These are phyloP conservation scores for Galerucella nymphaeae DNA, from an alignment of 2,888 invertebrate genomes.

Conservation along the genomic window DNA sequence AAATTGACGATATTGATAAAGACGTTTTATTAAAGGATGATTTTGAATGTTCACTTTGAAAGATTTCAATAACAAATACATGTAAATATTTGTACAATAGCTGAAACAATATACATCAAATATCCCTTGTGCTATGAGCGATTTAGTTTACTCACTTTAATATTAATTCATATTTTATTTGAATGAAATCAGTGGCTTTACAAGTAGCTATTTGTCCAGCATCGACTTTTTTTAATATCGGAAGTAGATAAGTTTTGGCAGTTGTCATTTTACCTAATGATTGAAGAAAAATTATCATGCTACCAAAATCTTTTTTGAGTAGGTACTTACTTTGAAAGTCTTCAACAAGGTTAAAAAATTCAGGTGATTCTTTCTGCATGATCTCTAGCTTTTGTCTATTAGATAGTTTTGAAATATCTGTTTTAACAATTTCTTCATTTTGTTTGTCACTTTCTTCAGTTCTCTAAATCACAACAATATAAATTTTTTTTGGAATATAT, in stretches of 20 bases:
- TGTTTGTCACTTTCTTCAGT: slow-evolving; percentile 58
- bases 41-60: slow-evolving; percentile 77
- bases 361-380: slow-evolving; percentile 88
- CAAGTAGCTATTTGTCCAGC: slow-evolving; percentile 73
- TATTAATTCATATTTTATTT: slow-evolving; percentile 64
- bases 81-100: slow-evolving; percentile 87
- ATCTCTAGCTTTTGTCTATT: slow-evolving; percentile 81
- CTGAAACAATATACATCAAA: slow-evolving; percentile 67
- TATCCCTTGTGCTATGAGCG: background rate
- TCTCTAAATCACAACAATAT: slow-evolving; percentile 51
- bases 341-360: slow-evolving; percentile 80
- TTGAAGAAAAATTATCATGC: background rate
- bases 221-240: slow-evolving; percentile 74
- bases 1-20: slow-evolving; percentile 84
- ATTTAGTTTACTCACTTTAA: slow-evolving; percentile 64
- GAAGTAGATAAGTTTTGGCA: slow-evolving; percentile 74
- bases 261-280: slow-evolving; percentile 67
- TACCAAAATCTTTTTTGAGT: background rate
- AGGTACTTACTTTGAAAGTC: slow-evolving; percentile 78
- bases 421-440: slow-evolving; percentile 73
- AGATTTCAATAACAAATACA: slow-evolving; percentile 86
- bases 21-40: slow-evolving; percentile 90
- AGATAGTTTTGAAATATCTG: slow-evolving; percentile 80
- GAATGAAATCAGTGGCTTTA: slow-evolving; percentile 77
- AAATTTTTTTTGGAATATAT: background rate